These are phyloP conservation scores for Zelleria hepariella DNA, from an alignment of 2,888 invertebrate genomes.

Conservation along the genomic window DNA sequence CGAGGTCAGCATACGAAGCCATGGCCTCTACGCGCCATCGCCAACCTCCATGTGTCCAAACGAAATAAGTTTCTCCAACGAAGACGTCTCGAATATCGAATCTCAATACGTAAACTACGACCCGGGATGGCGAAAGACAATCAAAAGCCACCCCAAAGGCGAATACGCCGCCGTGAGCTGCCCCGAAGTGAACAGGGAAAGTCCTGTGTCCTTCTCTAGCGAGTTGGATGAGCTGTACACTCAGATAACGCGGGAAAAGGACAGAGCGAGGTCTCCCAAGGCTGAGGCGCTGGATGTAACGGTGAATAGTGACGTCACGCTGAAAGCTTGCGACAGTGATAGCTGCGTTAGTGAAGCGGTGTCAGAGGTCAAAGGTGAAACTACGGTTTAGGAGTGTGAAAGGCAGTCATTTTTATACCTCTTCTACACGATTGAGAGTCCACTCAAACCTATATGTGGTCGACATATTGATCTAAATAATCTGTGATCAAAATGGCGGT, in stretches of 20 bases:
- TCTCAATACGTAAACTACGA: conserved; percentile 72
- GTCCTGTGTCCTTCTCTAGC: conserved; percentile 62
- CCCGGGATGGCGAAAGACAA: conserved; percentile 64
- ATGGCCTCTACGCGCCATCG: conserved; percentile 75
- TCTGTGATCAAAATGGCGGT: background rate
- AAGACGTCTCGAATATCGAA: conserved; percentile 61
- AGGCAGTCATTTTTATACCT: background rate
- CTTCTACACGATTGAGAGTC: background rate
- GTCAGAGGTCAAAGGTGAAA: conserved; percentile 53
- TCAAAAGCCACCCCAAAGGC: conserved; percentile 54
- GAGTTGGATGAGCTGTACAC: conserved; percentile 80
- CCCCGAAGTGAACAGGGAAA: conserved; percentile 58
- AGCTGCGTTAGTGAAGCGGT: conserved; percentile 64
- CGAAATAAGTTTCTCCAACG: conserved; percentile 64
- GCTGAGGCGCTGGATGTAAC: conserved; percentile 49
- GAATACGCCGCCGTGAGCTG: conserved; percentile 60
- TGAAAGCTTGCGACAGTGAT: conserved; percentile 58
- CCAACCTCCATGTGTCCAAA: conserved; percentile 67
- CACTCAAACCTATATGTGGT: background rate
- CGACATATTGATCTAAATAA: background rate
- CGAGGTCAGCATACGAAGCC: conserved; percentile 75
- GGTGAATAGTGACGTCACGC: conserved; percentile 56
- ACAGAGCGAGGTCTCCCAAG: conserved; percentile 38
- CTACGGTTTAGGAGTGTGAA: conserved; percentile 36
- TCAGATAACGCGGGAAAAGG: conserved; percentile 70